Percentiles rank a stretch among this genome's conserved stretches.
These are phyloP conservation scores for Cotesia chilonis DNA, from an alignment of 1,140 invertebrate species.

Conservation along the genomic window DNA sequence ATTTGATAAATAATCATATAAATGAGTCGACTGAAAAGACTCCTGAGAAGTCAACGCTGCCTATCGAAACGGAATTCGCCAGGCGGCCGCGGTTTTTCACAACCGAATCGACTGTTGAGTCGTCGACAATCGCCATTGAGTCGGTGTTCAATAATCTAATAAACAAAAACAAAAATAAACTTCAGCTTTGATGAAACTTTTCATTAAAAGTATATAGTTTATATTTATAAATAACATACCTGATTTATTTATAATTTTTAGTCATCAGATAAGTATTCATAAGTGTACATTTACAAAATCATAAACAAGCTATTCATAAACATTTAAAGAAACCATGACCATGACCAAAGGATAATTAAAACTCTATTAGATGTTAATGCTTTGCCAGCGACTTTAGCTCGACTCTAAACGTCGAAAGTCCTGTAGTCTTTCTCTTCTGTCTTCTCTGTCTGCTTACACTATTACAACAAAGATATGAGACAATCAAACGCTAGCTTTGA, in stretches of 20 bases:
- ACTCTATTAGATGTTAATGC: constrained; percentile 8
- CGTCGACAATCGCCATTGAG: constrained; percentile 63
- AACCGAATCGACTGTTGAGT: constrained; percentile 55
- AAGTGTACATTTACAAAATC: constrained; percentile 5
- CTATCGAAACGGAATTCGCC: constrained; percentile 59
- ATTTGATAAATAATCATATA: constrained; percentile 54
- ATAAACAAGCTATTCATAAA: neutral
- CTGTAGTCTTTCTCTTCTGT: constrained; percentile 14
- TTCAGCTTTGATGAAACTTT: constrained; percentile 9
- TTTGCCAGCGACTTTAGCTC: constrained; percentile 25
- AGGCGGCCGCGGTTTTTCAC: constrained; percentile 47
- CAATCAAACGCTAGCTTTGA: constrained; percentile 9
- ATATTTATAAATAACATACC: neutral
- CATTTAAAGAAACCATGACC: constrained; percentile 24
- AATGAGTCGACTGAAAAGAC: constrained; percentile 48
- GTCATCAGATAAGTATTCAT: no score
- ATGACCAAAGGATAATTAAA: constrained; percentile 23
- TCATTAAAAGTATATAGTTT: constrained; percentile 7
- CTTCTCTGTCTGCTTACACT: constrained; percentile 21
- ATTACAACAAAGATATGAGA: constrained; percentile 32
- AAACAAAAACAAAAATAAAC: constrained; percentile 23
- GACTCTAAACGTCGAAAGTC: constrained; percentile 36
- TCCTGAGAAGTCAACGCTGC: constrained; percentile 51
- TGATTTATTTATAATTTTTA: neutral
- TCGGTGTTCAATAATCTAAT: constrained; percentile 63